These are phyloP conservation scores for Lacerta bilineata DNA, from an alignment of 2,797 vertebrate species.

Conservation along the genomic window DNA sequence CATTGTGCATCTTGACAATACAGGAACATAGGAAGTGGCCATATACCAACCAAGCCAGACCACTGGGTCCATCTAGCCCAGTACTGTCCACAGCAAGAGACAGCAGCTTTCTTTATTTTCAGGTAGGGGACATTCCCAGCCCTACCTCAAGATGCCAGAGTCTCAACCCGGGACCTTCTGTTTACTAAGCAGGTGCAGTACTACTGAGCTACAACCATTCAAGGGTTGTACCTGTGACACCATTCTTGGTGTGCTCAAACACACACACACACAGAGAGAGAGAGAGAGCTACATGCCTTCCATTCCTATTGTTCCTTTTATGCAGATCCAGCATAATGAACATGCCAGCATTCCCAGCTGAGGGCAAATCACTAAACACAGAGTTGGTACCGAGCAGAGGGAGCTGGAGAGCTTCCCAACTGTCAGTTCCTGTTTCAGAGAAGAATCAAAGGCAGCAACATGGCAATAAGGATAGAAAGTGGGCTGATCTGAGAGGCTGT, in stretches of 20 bases:
- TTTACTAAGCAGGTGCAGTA: too few species aligned
- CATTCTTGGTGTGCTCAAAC: neutral
- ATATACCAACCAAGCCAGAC: too few species aligned
- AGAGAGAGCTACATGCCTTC: neutral
- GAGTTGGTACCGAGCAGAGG: neutral
- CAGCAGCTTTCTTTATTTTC: too few species aligned
- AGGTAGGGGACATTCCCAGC: too few species aligned
- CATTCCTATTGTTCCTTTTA: neutral
- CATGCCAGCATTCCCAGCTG: neutral
- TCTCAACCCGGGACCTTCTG: too few species aligned
- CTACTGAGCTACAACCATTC: neutral
- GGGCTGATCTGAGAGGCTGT: neutral
- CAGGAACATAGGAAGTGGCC: neutral
- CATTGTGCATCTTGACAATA: too few species aligned
- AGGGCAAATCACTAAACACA: neutral
- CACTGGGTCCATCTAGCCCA: too few species aligned
- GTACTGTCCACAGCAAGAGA: too few species aligned
- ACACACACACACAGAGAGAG: neutral
- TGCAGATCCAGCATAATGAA: neutral
- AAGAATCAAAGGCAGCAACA: conserved; percentile 5
- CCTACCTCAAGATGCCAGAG: too few species aligned
- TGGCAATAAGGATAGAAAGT: neutral
- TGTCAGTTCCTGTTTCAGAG: conserved; percentile 13
- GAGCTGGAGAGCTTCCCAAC: neutral
- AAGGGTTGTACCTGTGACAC: neutral